phyloP scores from a whole-genome alignment of 1,140 invertebrate genomes.

The Heliothis virescens region DNA sequence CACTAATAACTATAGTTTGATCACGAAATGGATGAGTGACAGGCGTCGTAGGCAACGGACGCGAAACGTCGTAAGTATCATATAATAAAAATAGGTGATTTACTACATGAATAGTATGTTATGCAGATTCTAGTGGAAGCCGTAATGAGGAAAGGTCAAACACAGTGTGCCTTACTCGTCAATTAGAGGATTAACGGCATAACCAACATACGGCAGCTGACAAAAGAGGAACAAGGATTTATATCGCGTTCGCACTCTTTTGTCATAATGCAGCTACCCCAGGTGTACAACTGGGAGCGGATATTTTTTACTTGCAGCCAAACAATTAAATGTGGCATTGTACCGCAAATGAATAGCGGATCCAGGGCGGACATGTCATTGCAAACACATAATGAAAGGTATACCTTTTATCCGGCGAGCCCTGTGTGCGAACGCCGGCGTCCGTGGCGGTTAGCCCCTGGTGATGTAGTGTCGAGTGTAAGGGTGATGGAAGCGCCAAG shows the following conservation, averaged over 20 bases:
- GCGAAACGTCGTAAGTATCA: constrained; percentile 12
- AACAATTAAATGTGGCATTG: constrained; percentile 61
- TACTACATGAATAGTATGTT: constrained; percentile 6
- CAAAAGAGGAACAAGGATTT: constrained; percentile 52
- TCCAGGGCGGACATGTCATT: constrained; percentile 67
- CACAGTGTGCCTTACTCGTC: constrained; percentile 62
- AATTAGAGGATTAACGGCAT: constrained; percentile 61
- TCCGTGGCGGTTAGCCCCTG: constrained; percentile 69
- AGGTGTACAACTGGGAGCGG: constrained; percentile 46
- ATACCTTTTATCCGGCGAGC: constrained; percentile 80
- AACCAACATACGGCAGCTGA: constrained; percentile 51
- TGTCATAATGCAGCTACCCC: constrained; percentile 71
- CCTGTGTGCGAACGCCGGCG: constrained; percentile 79
- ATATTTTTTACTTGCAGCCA: constrained; percentile 45
- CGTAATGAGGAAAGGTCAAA: constrained; percentile 68
- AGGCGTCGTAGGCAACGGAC: constrained; percentile 7
- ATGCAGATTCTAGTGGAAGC: constrained; percentile 61
- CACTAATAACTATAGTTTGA: not conserved
- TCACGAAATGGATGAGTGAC: constrained; percentile 28
- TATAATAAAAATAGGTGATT: constrained; percentile 5
- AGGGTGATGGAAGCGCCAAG: constrained; percentile 75
- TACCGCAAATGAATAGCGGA: constrained; percentile 61
- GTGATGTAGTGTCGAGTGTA: constrained; percentile 62
- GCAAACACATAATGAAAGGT: constrained; percentile 55
- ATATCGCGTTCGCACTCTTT: constrained; percentile 51